Evolutionary conservation across 2,888 invertebrate species (phyloP), one percentile per base, ranked within the genome.

Genomic region (Crepidodera aurea): DNA sequence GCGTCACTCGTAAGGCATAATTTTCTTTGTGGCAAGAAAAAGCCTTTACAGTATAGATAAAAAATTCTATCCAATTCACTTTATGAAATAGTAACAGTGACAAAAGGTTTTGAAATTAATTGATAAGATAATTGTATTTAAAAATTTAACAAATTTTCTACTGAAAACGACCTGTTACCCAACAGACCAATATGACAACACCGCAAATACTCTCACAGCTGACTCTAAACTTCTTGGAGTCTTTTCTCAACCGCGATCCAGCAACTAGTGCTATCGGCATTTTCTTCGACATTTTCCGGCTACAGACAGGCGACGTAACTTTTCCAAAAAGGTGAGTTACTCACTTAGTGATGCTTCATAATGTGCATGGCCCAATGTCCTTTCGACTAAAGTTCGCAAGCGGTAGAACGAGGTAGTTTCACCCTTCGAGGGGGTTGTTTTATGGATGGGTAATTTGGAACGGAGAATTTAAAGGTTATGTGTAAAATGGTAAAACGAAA

Each of bases 321-420:
- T 37, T 40, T 53, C 25, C 27, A 27, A 53, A 53, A 40, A 40
- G 53, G 53, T 53, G 53, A 53, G 53, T 53, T n/a, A 40, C n/a
- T 53, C 53, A 42, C 40, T 16, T 42, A 22, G 8, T 32, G 12
- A 27, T 40, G 27, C 25, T 53, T 53, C 29, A 29, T 37, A 37
- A 12, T 37, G 12, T 53, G 53, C 53, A 53, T 53, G 53, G 50
- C 50, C 10, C 32, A 10, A 18, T 29, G 16, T 40, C 16, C 37
- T 10, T 51, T 51, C 6, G 13, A 40, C 40, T 27, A 40, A 39
- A 51, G 50, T 18, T 29, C 50, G 18, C 16, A 4, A 10, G 8
- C 18, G 18, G 15, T 10, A 32, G 18, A 12, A 6, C 10, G 29
- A 10, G 29, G 29, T 48, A 27, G 25, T 25, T 48, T 48, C 25